Base-by-base conservation (phyloP, 2,797 vertebrate species). In the Pogonophryne albipinna region DNA sequence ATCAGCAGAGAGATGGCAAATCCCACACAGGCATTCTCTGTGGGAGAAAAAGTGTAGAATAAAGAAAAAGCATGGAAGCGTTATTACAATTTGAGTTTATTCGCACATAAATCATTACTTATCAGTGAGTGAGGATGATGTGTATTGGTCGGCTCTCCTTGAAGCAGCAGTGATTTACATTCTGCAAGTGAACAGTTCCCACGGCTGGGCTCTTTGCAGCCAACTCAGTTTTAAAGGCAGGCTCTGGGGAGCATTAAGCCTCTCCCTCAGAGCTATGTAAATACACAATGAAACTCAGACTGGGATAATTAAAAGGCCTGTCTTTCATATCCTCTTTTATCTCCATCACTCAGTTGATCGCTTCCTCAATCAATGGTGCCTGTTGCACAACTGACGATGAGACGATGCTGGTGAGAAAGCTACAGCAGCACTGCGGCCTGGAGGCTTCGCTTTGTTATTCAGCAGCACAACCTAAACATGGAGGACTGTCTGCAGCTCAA, bases 1-100 rank as follows among this genome's bases (percentile, higher is more conserved):
- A 99, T 98, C 88, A 99, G 95, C 58, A 99, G 96, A 65, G 97
- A 98, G 91, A 99, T 97, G 76, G 98, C 97, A 84, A 99, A 99
- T 63, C 98, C 96, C 85, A 99, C 97, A 0, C 97, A 99, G 84
- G 97, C 97, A 42, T 99, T 99, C 94, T 99, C 98, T 99, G 92
- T 4, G 63, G 27, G 55, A 50, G 61, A 74, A 41, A 67, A 58
- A 20, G 14, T 45, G 5, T n/a, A 76, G 13, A 76, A 66, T n/a
- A 56, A 46, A 63, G 14, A 10, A 23, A 38, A 74, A 9, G 2
- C 10, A 73, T 23, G 9, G 9, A 58, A 10, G 4, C 47, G 13
- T 55, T 47, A 51, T 55, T 14, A 27, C 11, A 16, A 16, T 34
- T 52, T 27, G 2, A 56, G 6, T 19, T 31, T 17, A 23, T 23